Percentiles rank a stretch among this genome's conserved stretches.
These are phyloP conservation scores for Stratiomys singularior DNA, from an alignment of 2,888 invertebrate genomes.

Conservation along the genomic window DNA sequence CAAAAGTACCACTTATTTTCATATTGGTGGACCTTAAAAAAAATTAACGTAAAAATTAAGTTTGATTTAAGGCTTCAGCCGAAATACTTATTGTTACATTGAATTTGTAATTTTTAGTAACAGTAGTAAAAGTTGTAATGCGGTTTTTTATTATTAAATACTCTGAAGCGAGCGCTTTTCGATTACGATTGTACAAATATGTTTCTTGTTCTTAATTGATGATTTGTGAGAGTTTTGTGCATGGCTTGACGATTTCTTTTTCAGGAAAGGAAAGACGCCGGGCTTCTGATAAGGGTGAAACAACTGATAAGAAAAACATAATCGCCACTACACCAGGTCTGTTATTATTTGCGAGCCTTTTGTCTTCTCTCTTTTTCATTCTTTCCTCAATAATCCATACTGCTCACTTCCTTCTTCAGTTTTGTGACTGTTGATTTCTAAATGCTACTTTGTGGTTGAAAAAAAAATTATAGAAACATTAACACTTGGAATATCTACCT, in stretches of 20 bases:
- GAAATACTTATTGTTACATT: background rate
- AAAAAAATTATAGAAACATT: background rate
- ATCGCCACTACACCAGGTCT: slow-evolving; percentile 66
- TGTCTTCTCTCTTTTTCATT: slow-evolving; percentile 13
- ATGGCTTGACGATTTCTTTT: slow-evolving; percentile 66
- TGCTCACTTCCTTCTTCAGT: background rate
- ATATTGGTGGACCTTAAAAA: background rate
- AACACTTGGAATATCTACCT: background rate
- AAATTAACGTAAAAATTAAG: slow-evolving; percentile 1
- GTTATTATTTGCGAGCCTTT: slow-evolving; percentile 57
- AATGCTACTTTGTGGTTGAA: background rate
- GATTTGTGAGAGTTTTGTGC: slow-evolving; percentile 57
- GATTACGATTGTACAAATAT: slow-evolving; percentile 7
- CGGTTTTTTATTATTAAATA: background rate
- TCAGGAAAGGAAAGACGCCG: slow-evolving; percentile 65
- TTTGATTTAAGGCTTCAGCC: background rate
- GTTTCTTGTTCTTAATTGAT: slow-evolving; percentile 28
- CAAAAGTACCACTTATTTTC: background rate
- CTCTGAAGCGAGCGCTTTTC: background rate
- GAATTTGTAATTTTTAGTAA: slow-evolving; percentile 9
- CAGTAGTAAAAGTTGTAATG: background rate
- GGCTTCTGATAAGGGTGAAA: slow-evolving; percentile 66
- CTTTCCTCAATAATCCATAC: background rate
- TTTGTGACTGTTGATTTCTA: background rate
- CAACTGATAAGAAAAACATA: slow-evolving; percentile 65